These are phyloP conservation scores for Heteromyza rotundicornis DNA, from an alignment of 2,888 invertebrate genomes.

Conservation along the genomic window DNA sequence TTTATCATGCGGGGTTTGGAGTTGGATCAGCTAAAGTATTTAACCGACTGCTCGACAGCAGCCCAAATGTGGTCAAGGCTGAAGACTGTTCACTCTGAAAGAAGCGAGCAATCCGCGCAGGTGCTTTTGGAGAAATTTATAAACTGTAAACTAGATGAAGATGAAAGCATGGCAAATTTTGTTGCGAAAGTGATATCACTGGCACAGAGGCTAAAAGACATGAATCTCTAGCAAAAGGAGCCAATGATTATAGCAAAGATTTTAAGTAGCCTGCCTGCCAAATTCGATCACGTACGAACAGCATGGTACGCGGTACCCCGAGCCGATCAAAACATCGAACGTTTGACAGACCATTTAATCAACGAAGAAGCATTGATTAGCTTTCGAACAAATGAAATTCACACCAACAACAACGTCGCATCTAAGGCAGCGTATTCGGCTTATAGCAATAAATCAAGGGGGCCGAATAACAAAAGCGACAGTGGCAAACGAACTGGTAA, in stretches of 20 bases:
- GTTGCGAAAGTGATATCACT: constrained; percentile 26
- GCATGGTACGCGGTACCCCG: constrained; percentile 32
- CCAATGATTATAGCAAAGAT: constrained; percentile 26
- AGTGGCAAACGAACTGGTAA: constrained; percentile 23
- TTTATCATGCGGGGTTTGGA: constrained; percentile 26
- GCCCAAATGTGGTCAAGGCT: constrained; percentile 30
- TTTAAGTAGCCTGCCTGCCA: constrained; percentile 24
- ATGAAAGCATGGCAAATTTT: constrained; percentile 26
- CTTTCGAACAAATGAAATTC: constrained; percentile 12
- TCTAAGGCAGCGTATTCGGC: constrained; percentile 5
- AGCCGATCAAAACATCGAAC: constrained; percentile 21
- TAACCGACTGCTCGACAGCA: constrained; percentile 25
- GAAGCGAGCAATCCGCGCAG: constrained; percentile 29
- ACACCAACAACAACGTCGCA: constrained; percentile 6
- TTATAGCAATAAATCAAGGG: constrained; percentile 9
- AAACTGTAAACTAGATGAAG: constrained; percentile 26
- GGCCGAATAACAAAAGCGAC: constrained; percentile 4
- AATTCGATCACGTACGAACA: constrained; percentile 30
- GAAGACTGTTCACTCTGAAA: constrained; percentile 30
- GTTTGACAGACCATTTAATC: constrained; percentile 25
- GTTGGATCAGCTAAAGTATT: constrained; percentile 28
- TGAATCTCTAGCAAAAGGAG: constrained; percentile 27
- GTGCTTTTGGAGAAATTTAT: constrained; percentile 32
- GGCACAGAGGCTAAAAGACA: constrained; percentile 29
- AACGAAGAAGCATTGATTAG: constrained; percentile 27